Evolutionary conservation across 1,140 invertebrate genomes (phyloP).

Genomic region (Aporrectodea caliginosa): DNA sequence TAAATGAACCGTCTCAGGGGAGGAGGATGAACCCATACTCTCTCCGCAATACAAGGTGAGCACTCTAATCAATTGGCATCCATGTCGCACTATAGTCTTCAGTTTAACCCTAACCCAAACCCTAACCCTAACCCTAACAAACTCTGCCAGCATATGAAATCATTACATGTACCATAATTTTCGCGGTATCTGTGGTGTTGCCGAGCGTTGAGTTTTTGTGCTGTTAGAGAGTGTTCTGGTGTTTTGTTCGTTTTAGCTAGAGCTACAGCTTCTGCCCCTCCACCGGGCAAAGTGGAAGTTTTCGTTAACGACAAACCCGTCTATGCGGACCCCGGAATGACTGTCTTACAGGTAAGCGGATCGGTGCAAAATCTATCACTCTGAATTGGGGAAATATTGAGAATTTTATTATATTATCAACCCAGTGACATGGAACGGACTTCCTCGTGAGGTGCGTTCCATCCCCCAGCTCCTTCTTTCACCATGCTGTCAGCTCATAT

Average conservation of each 20-base stretch:
- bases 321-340: slow-evolving; percentile 89
- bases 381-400: neutral
- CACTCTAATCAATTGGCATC: no score
- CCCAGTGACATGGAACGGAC: neutral
- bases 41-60: no score
- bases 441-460: neutral
- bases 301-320: slow-evolving; percentile 97
- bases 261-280: neutral
- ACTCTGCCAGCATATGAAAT: no score
- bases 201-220: no score
- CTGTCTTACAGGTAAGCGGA: slow-evolving; percentile 80
- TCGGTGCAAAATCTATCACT: neutral
- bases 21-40: no score
- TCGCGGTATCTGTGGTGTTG: no score
- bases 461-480: neutral
- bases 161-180: no score
- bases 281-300: slow-evolving; percentile 70
- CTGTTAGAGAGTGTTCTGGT: no score
- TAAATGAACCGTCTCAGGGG: no score
- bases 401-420: neutral
- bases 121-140: no score
- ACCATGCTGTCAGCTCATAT: neutral
- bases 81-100: no score
- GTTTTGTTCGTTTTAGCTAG: neutral
- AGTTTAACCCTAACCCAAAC: no score